Base-by-base conservation (phyloP, 2,797 vertebrate species). In the Botia almorhae region DNA sequence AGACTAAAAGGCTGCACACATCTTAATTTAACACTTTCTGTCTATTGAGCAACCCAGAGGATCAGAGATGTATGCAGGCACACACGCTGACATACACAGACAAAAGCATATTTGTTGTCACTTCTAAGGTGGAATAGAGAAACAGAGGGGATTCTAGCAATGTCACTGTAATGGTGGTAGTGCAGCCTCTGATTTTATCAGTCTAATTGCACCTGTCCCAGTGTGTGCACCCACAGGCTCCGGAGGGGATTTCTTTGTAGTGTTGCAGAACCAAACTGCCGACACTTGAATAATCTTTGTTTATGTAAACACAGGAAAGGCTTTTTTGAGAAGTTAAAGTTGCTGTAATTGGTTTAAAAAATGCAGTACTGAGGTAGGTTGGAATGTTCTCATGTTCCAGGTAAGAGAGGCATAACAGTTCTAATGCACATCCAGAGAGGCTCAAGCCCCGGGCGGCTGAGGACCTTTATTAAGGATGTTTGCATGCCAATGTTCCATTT, bases 151-250 rank as follows among this genome's bases (percentile, higher is more conserved):
- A 56, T 76, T n/a, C 56, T 78, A 48, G 63, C 69, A 53, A 70
- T 53, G 82, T 80, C 87, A 86, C 84, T 85, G 89, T 87, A 87
- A 87, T 81, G 86, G 87, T 84, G 89, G 88, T 88, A 89, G 87
- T 89, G 89, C 85, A 73, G 89, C 87, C 87, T 92, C 88, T 91
- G 93, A 94, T 94, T 90, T 92, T 94, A 94, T 94, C 92, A 89
- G 87, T 91, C 91, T 94, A 94, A 94, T 94, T 94, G 93, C 93
- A 93, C 93, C 93, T 94, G 92, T 93, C 91, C 91, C 88, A 87
- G 89, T 90, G 89, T 89, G 87, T 72, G 85, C 90, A 88, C 92
- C 88, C 82, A 33, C 82, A 53, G 89, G 88, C 87, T 90, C 91
- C 89, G 81, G 85, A 79, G 91, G 92, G 92, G 84, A 89, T 89